Evolutionary conservation across 2,797 vertebrate species (phyloP).

Genomic region (Rhinella marina): DNA sequence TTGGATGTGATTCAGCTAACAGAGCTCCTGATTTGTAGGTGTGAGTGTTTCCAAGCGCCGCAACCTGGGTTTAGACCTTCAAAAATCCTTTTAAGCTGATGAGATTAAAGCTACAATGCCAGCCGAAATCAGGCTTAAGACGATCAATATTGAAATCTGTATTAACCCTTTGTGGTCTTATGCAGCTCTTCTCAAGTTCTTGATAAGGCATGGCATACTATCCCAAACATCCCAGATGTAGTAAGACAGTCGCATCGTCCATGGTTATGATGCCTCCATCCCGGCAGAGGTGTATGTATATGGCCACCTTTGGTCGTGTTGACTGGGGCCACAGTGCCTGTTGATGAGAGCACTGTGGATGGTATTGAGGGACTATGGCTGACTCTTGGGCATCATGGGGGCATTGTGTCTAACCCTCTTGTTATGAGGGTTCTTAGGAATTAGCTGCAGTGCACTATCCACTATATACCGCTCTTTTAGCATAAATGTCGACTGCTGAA

Average conservation of each 20-base stretch:
- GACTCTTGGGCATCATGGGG: neutral
- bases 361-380: neutral
- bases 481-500: neutral
- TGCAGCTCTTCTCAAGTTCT: neutral
- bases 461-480: neutral
- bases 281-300: too few relatives aligned
- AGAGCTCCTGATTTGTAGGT: constrained; percentile 39
- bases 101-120: constrained; percentile 42
- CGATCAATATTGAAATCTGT: constrained; percentile 17
- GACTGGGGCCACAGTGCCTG: neutral
- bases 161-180: constrained; percentile 10
- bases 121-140: constrained; percentile 32
- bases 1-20: neutral
- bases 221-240: neutral
- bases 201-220: neutral
- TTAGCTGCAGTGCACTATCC: neutral
- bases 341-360: neutral
- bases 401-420: neutral
- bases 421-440: neutral
- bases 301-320: neutral
- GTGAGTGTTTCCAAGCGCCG: constrained; percentile 14
- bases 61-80: constrained; percentile 21
- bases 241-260: neutral
- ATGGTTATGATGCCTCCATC: too few relatives aligned
- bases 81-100: constrained; percentile 49